A percentile compares a stretch with the other conserved stretches of the same genome.
Evolutionary conservation across 1,140 invertebrate species (phyloP).

Genomic region (Antheraea pernyi): DNA sequence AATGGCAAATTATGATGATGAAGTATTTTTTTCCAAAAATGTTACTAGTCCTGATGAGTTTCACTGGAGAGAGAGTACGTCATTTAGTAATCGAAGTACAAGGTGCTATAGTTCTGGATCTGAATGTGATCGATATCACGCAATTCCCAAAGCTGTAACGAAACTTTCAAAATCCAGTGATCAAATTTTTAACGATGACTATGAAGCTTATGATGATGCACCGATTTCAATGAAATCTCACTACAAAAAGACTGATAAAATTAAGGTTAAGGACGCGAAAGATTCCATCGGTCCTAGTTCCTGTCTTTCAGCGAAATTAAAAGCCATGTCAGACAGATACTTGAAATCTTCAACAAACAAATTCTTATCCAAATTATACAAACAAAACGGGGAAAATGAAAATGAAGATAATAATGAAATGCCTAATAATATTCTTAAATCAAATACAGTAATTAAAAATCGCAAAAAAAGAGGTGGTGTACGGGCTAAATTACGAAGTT

Average conservation of each 20-base stretch:
- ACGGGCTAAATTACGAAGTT: slow-evolving; percentile 84
- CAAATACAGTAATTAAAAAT: slow-evolving; percentile 67
- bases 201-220: slow-evolving; percentile 49
- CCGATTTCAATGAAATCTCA: slow-evolving; percentile 51
- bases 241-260: slow-evolving; percentile 73
- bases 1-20: slow-evolving; percentile 70
- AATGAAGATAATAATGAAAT: slow-evolving; percentile 41
- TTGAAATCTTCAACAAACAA: slow-evolving; percentile 84
- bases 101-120: slow-evolving; percentile 77
- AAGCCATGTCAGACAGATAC: slow-evolving; percentile 86
- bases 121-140: slow-evolving; percentile 71
- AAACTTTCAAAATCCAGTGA: slow-evolving; percentile 78
- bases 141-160: slow-evolving; percentile 65
- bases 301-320: slow-evolving; percentile 84
- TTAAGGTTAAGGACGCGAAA: slow-evolving; percentile 71
- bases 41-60: slow-evolving; percentile 53
- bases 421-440: slow-evolving; percentile 57
- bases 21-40: slow-evolving; percentile 69
- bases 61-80: slow-evolving; percentile 65
- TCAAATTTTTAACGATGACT: slow-evolving; percentile 77
- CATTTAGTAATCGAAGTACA: slow-evolving; percentile 62
- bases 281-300: slow-evolving; percentile 78
- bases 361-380: slow-evolving; percentile 85
- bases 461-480: slow-evolving; percentile 74
- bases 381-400: slow-evolving; percentile 62